Percentiles rank a stretch among this genome's conserved stretches.
Evolutionary conservation across 2,113 vertebrate genomes (phyloP).

Genomic region (Tretioscincus oriximinensis): DNA sequence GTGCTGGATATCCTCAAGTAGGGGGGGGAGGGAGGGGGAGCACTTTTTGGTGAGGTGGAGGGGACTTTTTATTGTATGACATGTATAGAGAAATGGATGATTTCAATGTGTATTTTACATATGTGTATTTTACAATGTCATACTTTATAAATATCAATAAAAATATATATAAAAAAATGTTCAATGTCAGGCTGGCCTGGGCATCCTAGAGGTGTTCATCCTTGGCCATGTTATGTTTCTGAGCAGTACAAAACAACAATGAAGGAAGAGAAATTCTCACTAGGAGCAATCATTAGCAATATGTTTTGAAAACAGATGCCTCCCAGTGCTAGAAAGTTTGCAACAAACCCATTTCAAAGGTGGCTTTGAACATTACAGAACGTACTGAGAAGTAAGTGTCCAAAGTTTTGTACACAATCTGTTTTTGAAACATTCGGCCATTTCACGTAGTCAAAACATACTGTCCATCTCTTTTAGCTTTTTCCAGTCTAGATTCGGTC

Average conservation of each 20-base stretch:
- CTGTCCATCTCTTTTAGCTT: neutral
- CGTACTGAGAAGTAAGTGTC: neutral
- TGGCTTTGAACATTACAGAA: neutral
- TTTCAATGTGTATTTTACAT: no score
- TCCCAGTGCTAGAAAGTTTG: neutral
- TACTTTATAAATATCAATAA: no score
- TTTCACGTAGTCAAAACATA: no score
- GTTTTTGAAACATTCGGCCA: neutral
- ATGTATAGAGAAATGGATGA: no score
- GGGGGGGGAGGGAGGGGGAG: no score
- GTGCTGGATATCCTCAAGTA: no score
- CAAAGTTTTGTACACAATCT: neutral
- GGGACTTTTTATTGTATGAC: no score
- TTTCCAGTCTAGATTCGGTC: neutral
- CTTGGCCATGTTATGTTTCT: neutral
- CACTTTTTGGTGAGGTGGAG: no score
- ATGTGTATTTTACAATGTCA: no score
- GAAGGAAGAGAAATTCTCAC: neutral
- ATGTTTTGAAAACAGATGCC: neutral
- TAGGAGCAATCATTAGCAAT: neutral
- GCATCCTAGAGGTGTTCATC: neutral
- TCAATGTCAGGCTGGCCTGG: no score
- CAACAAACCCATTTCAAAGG: neutral
- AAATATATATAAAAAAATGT: no score
- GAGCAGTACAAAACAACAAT: neutral